Conservation (phyloP, 1,140 invertebrate species). For the Papilio polytes region DNA sequence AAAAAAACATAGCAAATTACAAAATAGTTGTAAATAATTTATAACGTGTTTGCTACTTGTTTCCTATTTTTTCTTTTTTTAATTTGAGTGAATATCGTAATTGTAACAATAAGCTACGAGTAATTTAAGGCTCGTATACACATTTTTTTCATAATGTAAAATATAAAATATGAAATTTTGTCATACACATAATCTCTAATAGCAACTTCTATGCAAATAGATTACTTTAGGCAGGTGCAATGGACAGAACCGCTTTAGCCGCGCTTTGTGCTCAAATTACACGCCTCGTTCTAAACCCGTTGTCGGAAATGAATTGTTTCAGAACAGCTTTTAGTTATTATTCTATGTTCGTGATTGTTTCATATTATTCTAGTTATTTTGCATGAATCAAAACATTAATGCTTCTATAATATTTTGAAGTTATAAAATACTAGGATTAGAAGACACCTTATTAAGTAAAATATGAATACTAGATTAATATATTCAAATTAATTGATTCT, state of each 20-base stretch:
- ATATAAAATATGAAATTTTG: neutral
- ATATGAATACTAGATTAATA: no score
- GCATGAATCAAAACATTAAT: neutral
- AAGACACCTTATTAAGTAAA: no score
- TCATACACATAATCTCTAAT: neutral
- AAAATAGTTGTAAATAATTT: no score
- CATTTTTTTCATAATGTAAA: neutral
- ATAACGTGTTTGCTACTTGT: no score
- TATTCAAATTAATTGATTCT: no score
- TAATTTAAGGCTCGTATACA: neutral
- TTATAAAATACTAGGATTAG: no score
- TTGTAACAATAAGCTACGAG: neutral
- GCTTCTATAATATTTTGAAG: no score
- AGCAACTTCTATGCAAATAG: neutral
- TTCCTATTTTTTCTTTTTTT: no score
- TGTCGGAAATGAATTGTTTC: slow-evolving; percentile 20
- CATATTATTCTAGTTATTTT: neutral
- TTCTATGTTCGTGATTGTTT: neutral
- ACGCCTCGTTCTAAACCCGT: slow-evolving; percentile 22
- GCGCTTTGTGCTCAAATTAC: slow-evolving; percentile 20
- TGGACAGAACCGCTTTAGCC: slow-evolving; percentile 24
- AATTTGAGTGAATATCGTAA: no score
- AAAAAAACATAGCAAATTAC: neutral
- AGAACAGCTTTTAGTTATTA: slow-evolving; percentile 23
- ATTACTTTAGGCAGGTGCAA: slow-evolving; percentile 24